Percentiles rank a stretch among this genome's conserved stretches.
phyloP scores from a whole-genome alignment of 2,888 invertebrate species.

The Tiliacea aurago region DNA sequence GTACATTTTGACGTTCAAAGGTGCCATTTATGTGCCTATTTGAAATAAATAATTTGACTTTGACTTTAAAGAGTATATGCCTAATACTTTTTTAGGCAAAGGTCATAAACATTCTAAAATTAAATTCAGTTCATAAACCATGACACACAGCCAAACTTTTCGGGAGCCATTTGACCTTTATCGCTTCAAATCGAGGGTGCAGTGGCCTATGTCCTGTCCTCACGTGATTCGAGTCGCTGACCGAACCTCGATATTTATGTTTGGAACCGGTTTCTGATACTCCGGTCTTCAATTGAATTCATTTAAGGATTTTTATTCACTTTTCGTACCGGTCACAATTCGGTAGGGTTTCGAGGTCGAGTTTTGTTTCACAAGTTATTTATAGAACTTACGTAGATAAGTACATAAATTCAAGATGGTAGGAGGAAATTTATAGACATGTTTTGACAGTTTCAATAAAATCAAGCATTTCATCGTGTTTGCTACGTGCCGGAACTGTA shows the following conservation, averaged over 20 bases:
- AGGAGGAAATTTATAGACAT: conserved; percentile 31
- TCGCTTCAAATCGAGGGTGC: conserved; percentile 13
- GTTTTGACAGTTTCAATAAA: conserved; percentile 36
- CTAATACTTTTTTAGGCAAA: background rate
- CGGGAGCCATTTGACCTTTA: conserved; percentile 13
- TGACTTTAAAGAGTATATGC: too few relatives aligned
- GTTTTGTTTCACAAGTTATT: background rate
- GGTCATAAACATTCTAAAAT: background rate
- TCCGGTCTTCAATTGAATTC: conserved; percentile 4
- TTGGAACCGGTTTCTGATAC: conserved; percentile 28
- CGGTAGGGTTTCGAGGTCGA: background rate
- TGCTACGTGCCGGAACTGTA: conserved; percentile 8
- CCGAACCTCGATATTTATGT: conserved; percentile 28
- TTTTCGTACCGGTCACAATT: background rate
- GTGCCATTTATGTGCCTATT: too few relatives aligned
- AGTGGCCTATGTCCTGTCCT: conserved; percentile 8
- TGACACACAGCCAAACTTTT: background rate
- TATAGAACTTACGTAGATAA: conserved; percentile 11
- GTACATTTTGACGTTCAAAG: too few relatives aligned
- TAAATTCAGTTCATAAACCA: background rate
- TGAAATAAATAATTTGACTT: too few relatives aligned
- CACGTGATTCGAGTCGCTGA: conserved; percentile 38
- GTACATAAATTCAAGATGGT: conserved; percentile 25
- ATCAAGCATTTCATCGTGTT: conserved; percentile 23
- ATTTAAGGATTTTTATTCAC: conserved; percentile 17